Base-by-base conservation (phyloP, 2,797 vertebrate species). In the Botia almorhae region DNA sequence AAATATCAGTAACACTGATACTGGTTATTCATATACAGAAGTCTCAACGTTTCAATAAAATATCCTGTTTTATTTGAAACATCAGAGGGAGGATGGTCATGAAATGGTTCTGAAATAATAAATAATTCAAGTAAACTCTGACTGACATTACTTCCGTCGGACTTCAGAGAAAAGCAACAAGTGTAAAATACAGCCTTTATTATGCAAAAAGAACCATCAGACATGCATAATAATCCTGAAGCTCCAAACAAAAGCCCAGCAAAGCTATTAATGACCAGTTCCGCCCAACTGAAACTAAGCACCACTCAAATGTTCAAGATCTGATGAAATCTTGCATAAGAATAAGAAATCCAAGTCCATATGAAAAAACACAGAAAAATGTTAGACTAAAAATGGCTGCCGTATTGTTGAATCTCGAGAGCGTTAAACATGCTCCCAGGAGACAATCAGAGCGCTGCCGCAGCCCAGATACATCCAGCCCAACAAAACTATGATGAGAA, bases 381-480 rank as follows among this genome's bases (percentile, higher is more conserved):
- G 16, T 7, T 64, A 33, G 43, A 67, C 13, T 39, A 17, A 14
- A 23, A n/a, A 76, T 13, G n/a, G 16, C 13, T 63, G 17, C 23
- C 12, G 21, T 53, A 36, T 13, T 21, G 46, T n/a, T 39, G 7
- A 43, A 43, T 5, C 55, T 4, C 23, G 14, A 2, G 6, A 19
- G 23, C 3, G 48, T 75, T 53, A 11, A 64, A 67, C 39, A 55
- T 12, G 48, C 61, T 51, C 74, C 39, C 29, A 23, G 55, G 63
- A 68, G 63, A 55, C 48, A 12, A 12, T 64, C 3, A 19, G 3
- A 51, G 6, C 50, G 43, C 33, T 14, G 46, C 33, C 21, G 46
- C 11, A 65, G 16, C 29, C 33, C 17, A 39, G 63, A 36, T 56
- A 76, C 21, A 67, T n/a, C 33, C 53, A 68, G 10, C 64, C 14